Conservation (phyloP, 2,888 invertebrate species). For the Dynastes hyllus region DNA sequence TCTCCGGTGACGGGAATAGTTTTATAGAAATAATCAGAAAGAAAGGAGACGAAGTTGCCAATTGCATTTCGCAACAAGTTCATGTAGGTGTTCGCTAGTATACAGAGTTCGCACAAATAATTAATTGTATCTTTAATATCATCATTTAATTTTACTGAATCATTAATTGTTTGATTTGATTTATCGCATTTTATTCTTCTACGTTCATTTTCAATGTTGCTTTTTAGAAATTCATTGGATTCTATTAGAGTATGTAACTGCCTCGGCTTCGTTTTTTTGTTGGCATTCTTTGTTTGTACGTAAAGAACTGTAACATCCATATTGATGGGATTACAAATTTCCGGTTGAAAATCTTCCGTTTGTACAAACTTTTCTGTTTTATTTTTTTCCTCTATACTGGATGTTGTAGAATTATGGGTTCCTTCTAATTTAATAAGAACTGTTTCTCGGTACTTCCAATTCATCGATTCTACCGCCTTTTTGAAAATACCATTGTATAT, state of each 20-base stretch:
- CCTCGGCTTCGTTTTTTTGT: conserved; percentile 10
- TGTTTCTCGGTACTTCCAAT: conserved; percentile 25
- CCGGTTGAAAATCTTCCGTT: conserved; percentile 15
- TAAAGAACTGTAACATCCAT: conserved; percentile 19
- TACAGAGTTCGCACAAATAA: background rate
- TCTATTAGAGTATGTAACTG: conserved; percentile 32
- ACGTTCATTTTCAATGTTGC: background rate
- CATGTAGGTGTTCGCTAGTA: background rate
- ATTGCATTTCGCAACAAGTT: background rate
- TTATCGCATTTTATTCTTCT: conserved; percentile 1
- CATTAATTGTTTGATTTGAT: background rate
- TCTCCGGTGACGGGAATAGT: too few species aligned
- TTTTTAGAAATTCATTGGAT: background rate
- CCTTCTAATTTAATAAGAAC: conserved; percentile 36
- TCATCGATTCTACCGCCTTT: conserved; percentile 20
- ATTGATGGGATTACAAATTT: background rate
- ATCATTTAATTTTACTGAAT: background rate
- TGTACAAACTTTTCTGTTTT: conserved; percentile 30
- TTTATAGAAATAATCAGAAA: too few species aligned
- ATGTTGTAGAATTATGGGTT: background rate
- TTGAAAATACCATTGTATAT: conserved; percentile 13
- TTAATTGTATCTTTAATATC: conserved; percentile 27
- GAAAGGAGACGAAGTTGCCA: too few species aligned
- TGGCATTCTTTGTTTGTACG: background rate
- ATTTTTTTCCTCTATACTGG: background rate